Conservation (phyloP, 2,888 invertebrate genomes). For the Lochmaea capreae region DNA sequence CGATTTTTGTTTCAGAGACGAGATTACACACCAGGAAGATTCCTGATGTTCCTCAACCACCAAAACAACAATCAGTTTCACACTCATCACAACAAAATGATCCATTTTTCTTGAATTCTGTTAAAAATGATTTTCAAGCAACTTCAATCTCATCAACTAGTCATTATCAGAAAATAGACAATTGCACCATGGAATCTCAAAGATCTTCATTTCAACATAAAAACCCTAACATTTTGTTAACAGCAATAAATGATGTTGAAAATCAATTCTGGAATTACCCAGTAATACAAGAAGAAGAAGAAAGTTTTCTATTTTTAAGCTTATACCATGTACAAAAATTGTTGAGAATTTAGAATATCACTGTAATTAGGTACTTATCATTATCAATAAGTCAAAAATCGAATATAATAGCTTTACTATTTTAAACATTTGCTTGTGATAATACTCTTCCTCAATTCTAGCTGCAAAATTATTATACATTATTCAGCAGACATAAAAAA, state of each 20-base stretch:
- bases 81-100: not conserved
- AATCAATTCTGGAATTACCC: slow-evolving; percentile 55
- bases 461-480: not conserved
- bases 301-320: slow-evolving; percentile 55
- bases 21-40: not conserved
- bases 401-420: not conserved
- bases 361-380: not conserved
- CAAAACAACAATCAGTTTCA: not conserved
- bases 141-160: not conserved
- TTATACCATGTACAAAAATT: slow-evolving; percentile 58
- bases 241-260: slow-evolving; percentile 55
- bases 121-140: not conserved
- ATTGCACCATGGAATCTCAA: not conserved
- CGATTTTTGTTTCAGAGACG: slow-evolving; percentile 17
- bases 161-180: not conserved
- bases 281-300: slow-evolving; percentile 47
- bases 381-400: slow-evolving; percentile 11
- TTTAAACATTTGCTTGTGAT: not conserved
- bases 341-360: slow-evolving; percentile 27
- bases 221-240: slow-evolving; percentile 51
- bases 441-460: not conserved
- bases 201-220: not conserved
- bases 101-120: not conserved
- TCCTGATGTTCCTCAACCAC: not conserved
- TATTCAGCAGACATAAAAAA: too few species aligned